Percentiles rank a stretch among this genome's conserved stretches.
phyloP scores from a whole-genome alignment of 2,797 vertebrate genomes.

The Gymnothorax reevesii region DNA sequence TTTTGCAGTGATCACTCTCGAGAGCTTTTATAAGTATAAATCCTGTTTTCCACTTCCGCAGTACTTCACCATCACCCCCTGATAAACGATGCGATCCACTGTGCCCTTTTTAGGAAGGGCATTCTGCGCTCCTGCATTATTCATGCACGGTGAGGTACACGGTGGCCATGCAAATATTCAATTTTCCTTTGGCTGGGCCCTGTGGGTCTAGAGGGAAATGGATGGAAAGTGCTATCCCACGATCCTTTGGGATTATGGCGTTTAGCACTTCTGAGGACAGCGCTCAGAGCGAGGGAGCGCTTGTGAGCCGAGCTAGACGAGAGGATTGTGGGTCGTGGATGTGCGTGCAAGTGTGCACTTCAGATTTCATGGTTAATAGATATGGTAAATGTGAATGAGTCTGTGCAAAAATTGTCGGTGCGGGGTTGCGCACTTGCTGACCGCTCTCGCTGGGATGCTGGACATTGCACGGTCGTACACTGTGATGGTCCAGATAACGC shows the following conservation, averaged over 20 bases:
- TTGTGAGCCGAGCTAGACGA: conserved; percentile 59
- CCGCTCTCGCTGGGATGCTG: too few relatives aligned
- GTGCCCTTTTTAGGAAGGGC: not conserved
- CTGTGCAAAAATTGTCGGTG: too few relatives aligned
- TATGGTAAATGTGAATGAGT: not conserved
- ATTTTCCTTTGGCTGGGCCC: conserved; percentile 47
- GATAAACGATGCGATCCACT: not conserved
- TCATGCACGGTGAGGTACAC: conserved; percentile 53
- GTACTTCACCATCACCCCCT: not conserved
- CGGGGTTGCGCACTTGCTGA: too few relatives aligned
- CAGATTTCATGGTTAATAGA: not conserved
- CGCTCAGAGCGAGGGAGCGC: conserved; percentile 45
- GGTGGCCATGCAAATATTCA: conserved; percentile 46
- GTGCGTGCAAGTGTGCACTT: conserved; percentile 13
- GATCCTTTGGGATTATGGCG: conserved; percentile 56
- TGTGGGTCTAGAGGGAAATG: conserved; percentile 49
- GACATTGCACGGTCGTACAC: too few relatives aligned
- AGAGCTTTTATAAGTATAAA: not conserved
- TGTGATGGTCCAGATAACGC: too few relatives aligned
- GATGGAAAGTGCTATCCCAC: conserved; percentile 39
- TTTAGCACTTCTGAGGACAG: conserved; percentile 59
- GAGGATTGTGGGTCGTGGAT: conserved; percentile 30
- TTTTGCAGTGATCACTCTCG: not conserved
- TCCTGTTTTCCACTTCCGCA: conserved; percentile 63
- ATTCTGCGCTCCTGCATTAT: conserved; percentile 40